These are phyloP conservation scores for Tetranychus urticae DNA, from an alignment of 1,140 invertebrate species.

Conservation along the genomic window DNA sequence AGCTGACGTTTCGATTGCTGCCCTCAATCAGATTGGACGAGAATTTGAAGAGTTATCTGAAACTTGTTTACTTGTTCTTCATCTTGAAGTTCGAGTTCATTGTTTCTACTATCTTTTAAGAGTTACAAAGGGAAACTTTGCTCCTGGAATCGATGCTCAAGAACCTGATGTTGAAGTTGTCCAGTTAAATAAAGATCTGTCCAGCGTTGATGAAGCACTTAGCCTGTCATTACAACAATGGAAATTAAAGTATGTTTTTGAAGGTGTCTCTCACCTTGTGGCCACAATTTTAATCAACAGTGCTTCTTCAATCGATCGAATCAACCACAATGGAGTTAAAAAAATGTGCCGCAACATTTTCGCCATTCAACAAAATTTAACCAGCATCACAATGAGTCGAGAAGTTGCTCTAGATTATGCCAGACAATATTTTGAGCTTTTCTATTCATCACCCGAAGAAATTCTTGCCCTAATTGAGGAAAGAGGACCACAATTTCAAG, in stretches of 20 bases:
- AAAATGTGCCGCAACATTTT: slow-evolving; percentile 65
- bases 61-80: slow-evolving; percentile 64
- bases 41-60: slow-evolving; percentile 70
- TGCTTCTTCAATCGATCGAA: slow-evolving; percentile 47
- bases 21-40: slow-evolving; percentile 33
- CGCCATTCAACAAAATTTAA: slow-evolving; percentile 56
- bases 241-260: slow-evolving; percentile 81
- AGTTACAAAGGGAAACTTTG: slow-evolving; percentile 23
- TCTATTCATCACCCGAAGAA: slow-evolving; percentile 62
- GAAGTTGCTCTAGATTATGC: slow-evolving; percentile 68
- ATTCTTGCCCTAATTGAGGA: slow-evolving; percentile 55
- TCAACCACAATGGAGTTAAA: slow-evolving; percentile 52
- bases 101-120: slow-evolving; percentile 70
- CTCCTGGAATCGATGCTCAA: slow-evolving; percentile 27
- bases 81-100: slow-evolving; percentile 74
- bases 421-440: slow-evolving; percentile 62
- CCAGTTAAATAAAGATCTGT: slow-evolving; percentile 49
- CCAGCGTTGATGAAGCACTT: slow-evolving; percentile 50
- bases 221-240: slow-evolving; percentile 41
- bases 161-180: slow-evolving; percentile 57
- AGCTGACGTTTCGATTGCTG: slow-evolving; percentile 5
- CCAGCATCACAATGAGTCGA: slow-evolving; percentile 53
- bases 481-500: slow-evolving; percentile 52
- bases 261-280: slow-evolving; percentile 65
- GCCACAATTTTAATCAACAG: slow-evolving; percentile 60